These are phyloP conservation scores for Phoxinus dragarum DNA, from an alignment of 2,797 vertebrate genomes.

Conservation along the genomic window DNA sequence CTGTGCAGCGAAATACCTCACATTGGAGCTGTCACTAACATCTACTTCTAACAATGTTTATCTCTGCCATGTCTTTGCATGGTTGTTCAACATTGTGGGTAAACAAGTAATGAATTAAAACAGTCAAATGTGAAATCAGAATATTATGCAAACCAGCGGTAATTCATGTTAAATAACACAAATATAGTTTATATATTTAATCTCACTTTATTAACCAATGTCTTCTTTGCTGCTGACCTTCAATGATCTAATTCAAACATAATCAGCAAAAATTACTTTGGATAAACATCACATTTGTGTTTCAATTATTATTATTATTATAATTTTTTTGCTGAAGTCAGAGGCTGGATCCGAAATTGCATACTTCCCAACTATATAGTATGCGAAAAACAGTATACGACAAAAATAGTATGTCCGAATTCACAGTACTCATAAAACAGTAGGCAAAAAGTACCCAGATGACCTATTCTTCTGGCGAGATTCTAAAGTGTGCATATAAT, in stretches of 20 bases:
- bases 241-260: not conserved
- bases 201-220: not conserved
- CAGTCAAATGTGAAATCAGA: not conserved
- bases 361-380: too few species aligned
- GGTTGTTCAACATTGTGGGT: not conserved
- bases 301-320: too few species aligned
- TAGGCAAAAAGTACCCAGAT: too few species aligned
- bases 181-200: not conserved
- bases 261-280: too few species aligned
- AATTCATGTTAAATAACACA: not conserved
- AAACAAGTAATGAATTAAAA: not conserved
- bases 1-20: not conserved
- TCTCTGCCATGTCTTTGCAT: not conserved
- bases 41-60: not conserved
- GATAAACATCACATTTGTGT: too few species aligned
- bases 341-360: too few species aligned
- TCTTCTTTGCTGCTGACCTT: not conserved
- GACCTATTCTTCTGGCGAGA: too few species aligned
- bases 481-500: too few species aligned
- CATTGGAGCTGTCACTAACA: not conserved
- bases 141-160: not conserved
- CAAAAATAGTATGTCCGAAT: too few species aligned
- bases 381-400: too few species aligned
- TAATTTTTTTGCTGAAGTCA: too few species aligned
- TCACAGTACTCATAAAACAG: too few species aligned